These are phyloP conservation scores for Callocephalon fimbriatum DNA, from an alignment of 2,113 vertebrate genomes.

Conservation along the genomic window DNA sequence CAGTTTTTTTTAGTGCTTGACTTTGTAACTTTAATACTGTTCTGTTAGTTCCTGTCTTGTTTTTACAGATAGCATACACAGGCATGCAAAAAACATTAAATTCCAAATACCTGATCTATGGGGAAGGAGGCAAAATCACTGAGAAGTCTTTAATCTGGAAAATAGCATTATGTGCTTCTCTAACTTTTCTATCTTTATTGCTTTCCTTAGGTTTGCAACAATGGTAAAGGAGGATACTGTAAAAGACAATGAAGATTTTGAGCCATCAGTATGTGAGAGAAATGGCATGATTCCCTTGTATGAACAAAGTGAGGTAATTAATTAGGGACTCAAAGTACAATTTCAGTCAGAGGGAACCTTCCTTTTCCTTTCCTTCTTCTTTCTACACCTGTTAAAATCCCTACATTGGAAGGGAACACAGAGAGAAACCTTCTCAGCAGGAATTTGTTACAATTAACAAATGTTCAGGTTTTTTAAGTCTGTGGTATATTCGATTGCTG, in stretches of 20 bases:
- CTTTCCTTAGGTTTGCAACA: conserved; percentile 25
- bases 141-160: not conserved
- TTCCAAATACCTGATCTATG: not conserved
- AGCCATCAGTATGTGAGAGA: not conserved
- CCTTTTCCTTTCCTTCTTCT: not conserved
- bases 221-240: conserved; percentile 51
- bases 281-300: not conserved
- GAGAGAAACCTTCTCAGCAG: not conserved
- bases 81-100: not conserved
- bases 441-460: not conserved
- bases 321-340: not conserved
- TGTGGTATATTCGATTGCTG: not conserved
- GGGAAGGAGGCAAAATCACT: not conserved
- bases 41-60: not conserved
- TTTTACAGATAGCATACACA: not conserved
- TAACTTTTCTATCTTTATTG: not conserved
- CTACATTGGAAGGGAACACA: not conserved
- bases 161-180: not conserved
- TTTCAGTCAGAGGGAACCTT: not conserved
- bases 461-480: not conserved
- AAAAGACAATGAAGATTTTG: not conserved
- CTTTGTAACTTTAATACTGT: not conserved
- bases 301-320: conserved; percentile 59
- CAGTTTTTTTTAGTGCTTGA: not conserved
- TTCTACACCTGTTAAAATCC: not conserved